phyloP scores from a whole-genome alignment of 1,140 invertebrate genomes.

The Semibalanus balanoides region DNA sequence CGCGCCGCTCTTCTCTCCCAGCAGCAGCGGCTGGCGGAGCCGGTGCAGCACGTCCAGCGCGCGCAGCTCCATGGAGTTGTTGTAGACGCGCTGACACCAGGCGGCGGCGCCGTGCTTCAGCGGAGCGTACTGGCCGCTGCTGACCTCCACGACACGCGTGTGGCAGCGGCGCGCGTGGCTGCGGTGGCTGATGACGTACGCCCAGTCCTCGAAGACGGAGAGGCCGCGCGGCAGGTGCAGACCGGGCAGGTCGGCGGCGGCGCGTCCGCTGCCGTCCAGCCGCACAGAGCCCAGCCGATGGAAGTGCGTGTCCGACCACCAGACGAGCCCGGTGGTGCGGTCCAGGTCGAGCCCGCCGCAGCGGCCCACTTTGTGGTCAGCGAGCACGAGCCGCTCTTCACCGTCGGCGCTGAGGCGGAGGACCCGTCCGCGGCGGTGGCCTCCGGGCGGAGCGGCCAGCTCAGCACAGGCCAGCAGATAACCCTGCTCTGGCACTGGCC shows the following conservation, averaged over 20 bases:
- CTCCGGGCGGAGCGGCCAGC: not conserved
- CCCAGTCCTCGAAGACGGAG: slow-evolving; percentile 3
- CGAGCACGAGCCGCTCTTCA: not conserved
- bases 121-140: not conserved
- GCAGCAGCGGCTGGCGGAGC: not conserved
- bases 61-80: not conserved
- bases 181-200: not conserved
- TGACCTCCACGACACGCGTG: not conserved
- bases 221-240: not conserved
- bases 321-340: not conserved
- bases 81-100: not conserved
- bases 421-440: not conserved
- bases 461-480: not conserved
- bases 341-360: slow-evolving; percentile 1
- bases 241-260: not conserved
- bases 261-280: not conserved
- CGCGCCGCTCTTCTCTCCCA: not conserved
- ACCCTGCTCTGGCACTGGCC: not conserved
- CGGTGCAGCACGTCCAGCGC: not conserved
- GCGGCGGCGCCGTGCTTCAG: not conserved
- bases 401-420: not conserved
- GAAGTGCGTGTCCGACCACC: not conserved
- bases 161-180: not conserved
- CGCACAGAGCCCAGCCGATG: not conserved
- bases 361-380: not conserved